phyloP scores from a whole-genome alignment of 2,797 vertebrate genomes.

The Pelobates cultripes region DNA sequence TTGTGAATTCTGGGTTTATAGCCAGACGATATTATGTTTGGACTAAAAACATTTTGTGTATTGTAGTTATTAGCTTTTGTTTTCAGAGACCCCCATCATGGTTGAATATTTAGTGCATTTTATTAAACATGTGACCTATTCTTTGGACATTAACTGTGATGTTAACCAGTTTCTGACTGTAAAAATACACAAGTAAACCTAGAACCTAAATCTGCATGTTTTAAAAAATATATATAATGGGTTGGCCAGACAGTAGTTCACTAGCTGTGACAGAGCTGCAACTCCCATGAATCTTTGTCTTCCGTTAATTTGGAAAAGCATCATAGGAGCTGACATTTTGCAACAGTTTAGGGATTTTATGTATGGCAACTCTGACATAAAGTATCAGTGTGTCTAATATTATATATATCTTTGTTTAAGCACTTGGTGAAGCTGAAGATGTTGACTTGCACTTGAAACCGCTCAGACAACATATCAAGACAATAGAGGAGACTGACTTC shows the following conservation, averaged over 20 bases:
- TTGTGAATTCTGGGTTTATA: too few relatives aligned
- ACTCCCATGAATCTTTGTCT: too few relatives aligned
- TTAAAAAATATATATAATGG: too few relatives aligned
- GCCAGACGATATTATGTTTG: too few relatives aligned
- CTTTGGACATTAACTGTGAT: not conserved
- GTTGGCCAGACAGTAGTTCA: too few relatives aligned
- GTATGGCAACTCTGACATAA: not conserved
- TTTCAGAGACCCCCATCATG: not conserved
- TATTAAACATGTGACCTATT: not conserved
- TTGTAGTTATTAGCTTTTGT: not conserved
- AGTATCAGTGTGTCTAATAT: not conserved
- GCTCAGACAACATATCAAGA: conserved; percentile 68
- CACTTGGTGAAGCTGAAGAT: conserved; percentile 76
- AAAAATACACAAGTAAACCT: not conserved
- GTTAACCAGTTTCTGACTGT: not conserved
- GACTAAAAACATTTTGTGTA: not conserved
- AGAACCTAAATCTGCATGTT: not conserved
- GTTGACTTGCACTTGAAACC: conserved; percentile 76
- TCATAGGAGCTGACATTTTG: too few relatives aligned
- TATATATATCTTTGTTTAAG: conserved; percentile 60
- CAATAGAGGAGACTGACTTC: conserved; percentile 74
- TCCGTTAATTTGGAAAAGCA: too few relatives aligned
- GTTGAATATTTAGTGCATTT: not conserved
- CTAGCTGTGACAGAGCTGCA: too few relatives aligned
- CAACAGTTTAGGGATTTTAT: too few relatives aligned